Evolutionary conservation across 2,113 vertebrate genomes (phyloP).

Genomic region (Neoarius graeffei): DNA sequence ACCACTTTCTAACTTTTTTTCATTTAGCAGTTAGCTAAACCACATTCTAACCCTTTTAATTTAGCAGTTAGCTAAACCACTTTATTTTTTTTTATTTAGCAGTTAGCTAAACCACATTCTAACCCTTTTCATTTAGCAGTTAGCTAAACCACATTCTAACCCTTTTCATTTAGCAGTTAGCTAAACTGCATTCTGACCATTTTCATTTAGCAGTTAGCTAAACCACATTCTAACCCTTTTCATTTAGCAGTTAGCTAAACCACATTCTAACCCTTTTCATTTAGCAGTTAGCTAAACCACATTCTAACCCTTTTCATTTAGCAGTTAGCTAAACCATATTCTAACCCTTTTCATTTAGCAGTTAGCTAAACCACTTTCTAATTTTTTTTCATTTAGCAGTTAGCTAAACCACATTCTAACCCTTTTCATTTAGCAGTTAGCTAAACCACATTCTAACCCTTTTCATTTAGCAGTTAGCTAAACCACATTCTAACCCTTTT

Average conservation of each 20-base stretch:
- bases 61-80: too few relatives aligned
- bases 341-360: not conserved
- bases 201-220: too few relatives aligned
- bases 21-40: too few relatives aligned
- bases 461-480: not conserved
- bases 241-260: not conserved
- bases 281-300: not conserved
- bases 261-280: too few relatives aligned
- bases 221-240: not conserved
- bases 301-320: too few relatives aligned
- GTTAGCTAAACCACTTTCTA: not conserved
- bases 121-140: too few relatives aligned
- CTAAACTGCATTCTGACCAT: not conserved
- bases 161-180: not conserved
- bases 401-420: not conserved
- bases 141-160: too few relatives aligned
- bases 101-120: too few relatives aligned
- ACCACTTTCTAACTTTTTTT: too few relatives aligned
- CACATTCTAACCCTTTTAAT: too few relatives aligned
- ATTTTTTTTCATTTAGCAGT: not conserved
- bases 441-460: not conserved
- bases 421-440: not conserved
- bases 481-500: not conserved
- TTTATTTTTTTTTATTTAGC: too few relatives aligned
- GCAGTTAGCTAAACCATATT: not conserved